Evolutionary conservation across 2,113 vertebrate genomes (phyloP).

Genomic region (Acinonyx jubatus): DNA sequence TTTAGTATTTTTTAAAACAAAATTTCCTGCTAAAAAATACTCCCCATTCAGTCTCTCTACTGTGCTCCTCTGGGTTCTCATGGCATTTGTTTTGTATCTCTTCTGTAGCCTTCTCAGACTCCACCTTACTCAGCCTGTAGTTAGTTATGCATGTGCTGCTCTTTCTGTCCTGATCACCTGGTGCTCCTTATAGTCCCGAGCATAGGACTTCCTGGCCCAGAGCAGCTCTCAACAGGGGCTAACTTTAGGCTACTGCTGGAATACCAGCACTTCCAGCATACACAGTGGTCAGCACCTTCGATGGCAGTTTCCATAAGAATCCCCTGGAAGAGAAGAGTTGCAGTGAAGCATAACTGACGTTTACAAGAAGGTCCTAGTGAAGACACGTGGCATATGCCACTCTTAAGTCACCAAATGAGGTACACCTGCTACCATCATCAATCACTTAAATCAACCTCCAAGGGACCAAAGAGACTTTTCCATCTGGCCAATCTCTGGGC

Average conservation of each 20-base stretch:
- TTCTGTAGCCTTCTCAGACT: background rate
- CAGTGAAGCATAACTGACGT: background rate
- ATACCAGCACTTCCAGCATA: background rate
- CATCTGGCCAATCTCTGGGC: background rate
- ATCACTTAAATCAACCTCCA: background rate
- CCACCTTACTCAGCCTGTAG: background rate
- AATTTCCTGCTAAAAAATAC: constrained; percentile 14
- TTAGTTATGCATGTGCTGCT: background rate
- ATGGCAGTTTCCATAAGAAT: background rate
- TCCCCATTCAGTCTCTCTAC: background rate
- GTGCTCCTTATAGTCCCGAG: background rate
- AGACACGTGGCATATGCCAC: background rate
- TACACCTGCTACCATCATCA: constrained; percentile 6
- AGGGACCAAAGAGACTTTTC: background rate
- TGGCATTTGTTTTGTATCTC: background rate
- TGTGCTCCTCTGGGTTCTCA: background rate
- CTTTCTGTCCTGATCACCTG: background rate
- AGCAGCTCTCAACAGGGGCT: background rate
- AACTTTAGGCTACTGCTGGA: background rate
- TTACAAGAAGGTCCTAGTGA: constrained; percentile 6
- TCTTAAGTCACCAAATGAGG: constrained; percentile 11
- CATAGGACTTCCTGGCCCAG: background rate
- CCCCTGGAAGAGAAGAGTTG: background rate
- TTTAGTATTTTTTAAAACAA: background rate
- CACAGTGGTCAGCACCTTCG: background rate